Percentiles rank a stretch among this genome's conserved stretches.
Conservation (phyloP, 2,888 invertebrate genomes). For the Sphaeridia pumilis region DNA sequence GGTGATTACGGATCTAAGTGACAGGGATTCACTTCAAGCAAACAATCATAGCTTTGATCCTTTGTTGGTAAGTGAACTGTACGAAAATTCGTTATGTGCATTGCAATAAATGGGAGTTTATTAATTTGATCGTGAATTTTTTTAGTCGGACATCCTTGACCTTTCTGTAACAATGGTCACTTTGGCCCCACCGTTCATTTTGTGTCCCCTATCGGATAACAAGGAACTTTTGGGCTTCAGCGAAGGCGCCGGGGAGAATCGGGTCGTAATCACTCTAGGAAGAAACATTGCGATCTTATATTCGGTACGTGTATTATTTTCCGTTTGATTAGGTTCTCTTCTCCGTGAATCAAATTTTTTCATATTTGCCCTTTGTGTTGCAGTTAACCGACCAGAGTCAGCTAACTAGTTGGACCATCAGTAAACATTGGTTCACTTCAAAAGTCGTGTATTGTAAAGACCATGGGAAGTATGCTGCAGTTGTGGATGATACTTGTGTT, state of each 20-base stretch:
- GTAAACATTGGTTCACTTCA: slow-evolving; percentile 33
- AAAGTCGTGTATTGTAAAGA: slow-evolving; percentile 30
- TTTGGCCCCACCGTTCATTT: slow-evolving; percentile 30
- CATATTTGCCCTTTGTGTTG: no score
- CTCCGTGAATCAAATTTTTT: no score
- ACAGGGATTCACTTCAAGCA: no score
- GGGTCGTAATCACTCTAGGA: slow-evolving; percentile 28
- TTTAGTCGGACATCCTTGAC: no score
- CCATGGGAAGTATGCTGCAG: slow-evolving; percentile 28
- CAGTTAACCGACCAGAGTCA: slow-evolving; percentile 32
- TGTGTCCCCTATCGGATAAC: slow-evolving; percentile 31
- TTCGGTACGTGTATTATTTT: slow-evolving; percentile 20
- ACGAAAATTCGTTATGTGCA: no score
- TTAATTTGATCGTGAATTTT: no score
- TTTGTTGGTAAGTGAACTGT: no score
- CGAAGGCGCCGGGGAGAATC: slow-evolving; percentile 19
- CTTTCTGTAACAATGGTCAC: slow-evolving; percentile 24
- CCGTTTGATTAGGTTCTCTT: no score
- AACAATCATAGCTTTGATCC: no score
- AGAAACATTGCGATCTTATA: slow-evolving; percentile 33
- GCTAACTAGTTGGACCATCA: slow-evolving; percentile 30
- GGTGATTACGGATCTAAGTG: no score
- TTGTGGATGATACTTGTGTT: slow-evolving; percentile 23
- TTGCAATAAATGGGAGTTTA: no score
- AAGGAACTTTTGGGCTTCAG: slow-evolving; percentile 28